Base-by-base conservation (phyloP, 2,113 vertebrate genomes). In the Varanus komodoensis region DNA sequence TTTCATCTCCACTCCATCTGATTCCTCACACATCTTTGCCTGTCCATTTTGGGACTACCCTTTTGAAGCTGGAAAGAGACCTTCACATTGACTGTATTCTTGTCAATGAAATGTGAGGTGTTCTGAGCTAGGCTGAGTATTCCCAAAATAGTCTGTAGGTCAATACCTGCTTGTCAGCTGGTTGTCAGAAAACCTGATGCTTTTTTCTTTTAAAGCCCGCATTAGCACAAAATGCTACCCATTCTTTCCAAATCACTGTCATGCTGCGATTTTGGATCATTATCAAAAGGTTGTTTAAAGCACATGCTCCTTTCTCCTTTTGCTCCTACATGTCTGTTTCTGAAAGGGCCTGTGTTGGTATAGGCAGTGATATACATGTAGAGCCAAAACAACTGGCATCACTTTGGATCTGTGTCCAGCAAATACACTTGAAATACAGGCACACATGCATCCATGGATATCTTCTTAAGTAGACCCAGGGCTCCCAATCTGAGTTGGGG, bases 141-240 rank as follows among this genome's bases (percentile, higher is more conserved):
- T 44, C 82, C 84, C 2, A 80, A 81, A 92, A n/a, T 68, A 73
- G 82, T 12, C 1, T 38, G 3, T 54, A 73, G 11, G 52, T 85
- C 79, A 82, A 25, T 83, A 3, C 83, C 64, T 2, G 1, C 7
- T 83, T 73, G 7, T 29, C 15, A 68, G 15, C 64, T 84, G 8
- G 7, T 90, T 71, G 8, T 84, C 32, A 34, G 1, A 52, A 64
- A 71, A 82, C 88, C 50, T 11, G 8, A 80, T 87, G 34, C 64
- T 21, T 29, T 54, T 89, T 64, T 29, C 50, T 89, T 64, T 3
- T 54, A 3, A 68, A 48, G 44, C 23, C 12, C 75, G 6, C 3
- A 71, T 50, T 0, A 8, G 9, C 0, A 5, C 14, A 23, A 14
- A 83, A 1, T 0, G 48, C 50, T 50, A n/a, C 6, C 44, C 25